Percentiles rank a stretch among this genome's conserved stretches.
phyloP scores from a whole-genome alignment of 2,797 vertebrate species.

The Pseudochromis fuscus region DNA sequence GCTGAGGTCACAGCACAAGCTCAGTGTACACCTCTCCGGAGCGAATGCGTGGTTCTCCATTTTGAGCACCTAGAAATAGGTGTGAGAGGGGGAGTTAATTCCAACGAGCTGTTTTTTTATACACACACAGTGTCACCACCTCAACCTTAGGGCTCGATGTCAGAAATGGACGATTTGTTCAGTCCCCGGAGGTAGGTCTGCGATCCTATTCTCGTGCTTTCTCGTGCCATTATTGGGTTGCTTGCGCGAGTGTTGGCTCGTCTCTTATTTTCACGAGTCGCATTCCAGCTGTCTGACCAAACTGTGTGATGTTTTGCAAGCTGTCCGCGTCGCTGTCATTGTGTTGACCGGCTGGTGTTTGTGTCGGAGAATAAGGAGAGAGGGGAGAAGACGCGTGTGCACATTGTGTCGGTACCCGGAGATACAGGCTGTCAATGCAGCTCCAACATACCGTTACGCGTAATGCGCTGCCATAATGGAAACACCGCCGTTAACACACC shows the following conservation, averaged over 20 bases:
- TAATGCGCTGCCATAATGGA: conserved; percentile 1
- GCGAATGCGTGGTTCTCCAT: conserved; percentile 97
- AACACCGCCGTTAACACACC: not conserved
- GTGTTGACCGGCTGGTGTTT: conserved; percentile 26
- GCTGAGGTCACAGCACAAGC: conserved; percentile 99
- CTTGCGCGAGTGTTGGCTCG: conserved; percentile 54
- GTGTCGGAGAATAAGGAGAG: conserved; percentile 13
- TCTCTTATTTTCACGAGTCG: conserved; percentile 35
- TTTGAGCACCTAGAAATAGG: conserved; percentile 93
- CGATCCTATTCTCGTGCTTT: conserved; percentile 76
- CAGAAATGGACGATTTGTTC: conserved; percentile 97
- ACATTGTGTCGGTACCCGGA: conserved; percentile 21
- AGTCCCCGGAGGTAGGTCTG: conserved; percentile 96
- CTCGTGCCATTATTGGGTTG: conserved; percentile 41
- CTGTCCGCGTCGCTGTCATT: conserved; percentile 58
- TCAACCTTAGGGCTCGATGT: conserved; percentile 85
- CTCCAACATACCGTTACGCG: conserved; percentile 50
- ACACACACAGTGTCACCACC: conserved; percentile 77
- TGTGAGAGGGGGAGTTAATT: conserved; percentile 81
- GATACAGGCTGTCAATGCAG: conserved; percentile 55
- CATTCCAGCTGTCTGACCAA: conserved; percentile 41
- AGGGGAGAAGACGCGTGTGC: not conserved
- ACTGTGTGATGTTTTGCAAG: conserved; percentile 30
- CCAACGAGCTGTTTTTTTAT: conserved; percentile 51
- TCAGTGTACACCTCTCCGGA: conserved; percentile 90